Base-by-base conservation (phyloP, 2,888 invertebrate genomes). In the Nezara viridula region DNA sequence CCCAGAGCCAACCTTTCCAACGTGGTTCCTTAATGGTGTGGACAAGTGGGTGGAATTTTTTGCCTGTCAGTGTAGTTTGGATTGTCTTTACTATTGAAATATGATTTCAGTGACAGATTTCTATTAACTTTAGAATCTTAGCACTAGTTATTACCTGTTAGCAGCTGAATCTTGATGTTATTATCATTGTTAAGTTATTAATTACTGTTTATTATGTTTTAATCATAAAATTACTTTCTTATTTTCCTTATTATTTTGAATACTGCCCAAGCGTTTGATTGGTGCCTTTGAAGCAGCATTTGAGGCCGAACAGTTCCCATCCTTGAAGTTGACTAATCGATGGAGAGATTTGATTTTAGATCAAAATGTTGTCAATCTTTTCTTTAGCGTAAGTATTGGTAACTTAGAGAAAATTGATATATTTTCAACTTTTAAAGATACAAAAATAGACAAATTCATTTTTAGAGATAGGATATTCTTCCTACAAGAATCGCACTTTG, bases 261-360 rank as follows among this genome's bases (percentile, higher is more conserved):
- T 89, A 91, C 94, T 96, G 91, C 95, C 96, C 0, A 95, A 95
- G 93, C 94, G 95, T 90, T 92, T 96, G 91, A 95, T 96, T 89
- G 95, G 96, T 24, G 95, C 95, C 27, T 96, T 96, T 92, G 96
- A 95, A 92, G 94, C 95, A 81, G 94, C 95, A 90, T 95, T 95
- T 92, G 95, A 95, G 92, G 94, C 95, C 50, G 96, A 96, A 91
- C 95, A 95, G 89, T 94, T 92, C 90, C 92, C 92, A 47, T 92
- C 93, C n/a, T 92, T 95, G 66, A 94, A 94, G 92, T 95, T 95
- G 88, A 95, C 95, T 91, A 92, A 94, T 90, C 92, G 94, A 91
- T 98, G 98, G 98, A 94, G 94, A 90, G 96, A 96, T 90, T 94
- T 96, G 0, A 95, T 98, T 91, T 93, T 97, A 91, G 95, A 96